Evolutionary conservation across 2,888 invertebrate genomes (phyloP).

Genomic region (Synergus laeviventris): DNA sequence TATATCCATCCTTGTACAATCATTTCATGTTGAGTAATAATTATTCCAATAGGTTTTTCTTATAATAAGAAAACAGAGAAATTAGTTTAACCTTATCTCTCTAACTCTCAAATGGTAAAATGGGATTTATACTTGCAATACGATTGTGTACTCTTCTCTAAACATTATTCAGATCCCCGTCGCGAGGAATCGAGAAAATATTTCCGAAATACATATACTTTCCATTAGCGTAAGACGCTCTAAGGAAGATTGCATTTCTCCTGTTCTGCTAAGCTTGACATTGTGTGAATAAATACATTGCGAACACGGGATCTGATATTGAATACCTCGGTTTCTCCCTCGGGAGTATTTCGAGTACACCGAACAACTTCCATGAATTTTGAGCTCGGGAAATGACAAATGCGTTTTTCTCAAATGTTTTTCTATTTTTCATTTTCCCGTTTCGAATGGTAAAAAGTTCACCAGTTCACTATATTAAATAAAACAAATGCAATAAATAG

Average conservation of each 20-base stretch:
- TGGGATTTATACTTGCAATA: background rate
- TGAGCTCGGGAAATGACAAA: conserved; percentile 21
- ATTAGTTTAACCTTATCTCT: background rate
- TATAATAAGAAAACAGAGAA: background rate
- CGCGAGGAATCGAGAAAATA: conserved; percentile 20
- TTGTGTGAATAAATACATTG: conserved; percentile 54
- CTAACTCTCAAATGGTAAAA: background rate
- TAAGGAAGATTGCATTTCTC: conserved; percentile 34
- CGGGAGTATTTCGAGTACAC: conserved; percentile 54
- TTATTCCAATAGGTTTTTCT: too few species aligned
- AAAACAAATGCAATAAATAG: too few species aligned
- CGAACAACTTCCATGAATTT: conserved; percentile 1
- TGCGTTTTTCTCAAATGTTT: background rate
- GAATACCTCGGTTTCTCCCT: conserved; percentile 58
- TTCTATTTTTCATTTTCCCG: background rate
- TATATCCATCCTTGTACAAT: too few species aligned
- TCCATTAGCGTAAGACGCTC: conserved; percentile 28
- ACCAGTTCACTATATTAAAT: too few species aligned
- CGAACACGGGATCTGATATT: conserved; percentile 62
- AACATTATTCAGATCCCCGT: conserved; percentile 24
- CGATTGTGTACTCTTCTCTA: background rate
- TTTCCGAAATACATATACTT: conserved; percentile 28
- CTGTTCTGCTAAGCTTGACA: conserved; percentile 26
- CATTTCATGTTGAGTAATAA: too few species aligned
- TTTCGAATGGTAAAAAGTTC: background rate